Conservation (phyloP, 2,888 invertebrate genomes). For the Flabesymbios commensalis region DNA sequence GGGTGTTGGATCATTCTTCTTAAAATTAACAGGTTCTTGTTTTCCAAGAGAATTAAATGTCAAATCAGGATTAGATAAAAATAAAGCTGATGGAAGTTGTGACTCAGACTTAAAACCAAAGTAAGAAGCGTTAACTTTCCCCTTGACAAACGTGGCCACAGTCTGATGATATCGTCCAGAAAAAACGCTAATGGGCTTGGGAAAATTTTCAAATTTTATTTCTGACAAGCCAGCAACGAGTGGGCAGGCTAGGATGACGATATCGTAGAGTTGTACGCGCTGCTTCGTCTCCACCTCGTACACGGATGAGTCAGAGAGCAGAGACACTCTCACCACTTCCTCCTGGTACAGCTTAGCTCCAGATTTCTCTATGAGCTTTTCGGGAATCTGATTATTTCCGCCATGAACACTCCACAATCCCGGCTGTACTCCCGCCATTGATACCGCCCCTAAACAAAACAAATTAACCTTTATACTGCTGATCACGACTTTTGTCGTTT, state of each 20-base stretch:
- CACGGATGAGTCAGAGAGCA: background rate
- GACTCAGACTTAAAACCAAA: slow-evolving; percentile 60
- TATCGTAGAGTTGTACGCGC: slow-evolving; percentile 62
- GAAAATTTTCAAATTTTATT: slow-evolving; percentile 64
- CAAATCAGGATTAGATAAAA: slow-evolving; percentile 63
- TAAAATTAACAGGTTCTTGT: slow-evolving; percentile 43
- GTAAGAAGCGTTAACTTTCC: slow-evolving; percentile 62
- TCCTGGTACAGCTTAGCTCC: slow-evolving; percentile 59
- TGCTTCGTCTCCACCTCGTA: background rate
- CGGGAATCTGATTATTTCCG: slow-evolving; percentile 64
- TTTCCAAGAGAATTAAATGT: slow-evolving; percentile 65
- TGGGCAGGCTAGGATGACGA: slow-evolving; percentile 68
- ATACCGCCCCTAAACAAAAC: slow-evolving; percentile 61
- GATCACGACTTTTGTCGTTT: too few species aligned
- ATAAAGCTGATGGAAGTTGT: slow-evolving; percentile 57
- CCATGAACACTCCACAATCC: slow-evolving; percentile 68
- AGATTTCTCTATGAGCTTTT: slow-evolving; percentile 51
- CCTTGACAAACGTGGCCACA: slow-evolving; percentile 67
- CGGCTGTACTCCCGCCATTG: slow-evolving; percentile 66
- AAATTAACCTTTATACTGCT: too few species aligned
- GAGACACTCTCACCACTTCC: slow-evolving; percentile 53
- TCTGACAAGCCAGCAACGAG: slow-evolving; percentile 61
- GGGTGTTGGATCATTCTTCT: too few species aligned
- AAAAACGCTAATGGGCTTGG: slow-evolving; percentile 31
- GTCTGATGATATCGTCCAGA: slow-evolving; percentile 64